Percentiles rank a stretch among this genome's conserved stretches.
Conservation (phyloP, 2,113 vertebrate genomes). For the Ochotona curzoniae region DNA sequence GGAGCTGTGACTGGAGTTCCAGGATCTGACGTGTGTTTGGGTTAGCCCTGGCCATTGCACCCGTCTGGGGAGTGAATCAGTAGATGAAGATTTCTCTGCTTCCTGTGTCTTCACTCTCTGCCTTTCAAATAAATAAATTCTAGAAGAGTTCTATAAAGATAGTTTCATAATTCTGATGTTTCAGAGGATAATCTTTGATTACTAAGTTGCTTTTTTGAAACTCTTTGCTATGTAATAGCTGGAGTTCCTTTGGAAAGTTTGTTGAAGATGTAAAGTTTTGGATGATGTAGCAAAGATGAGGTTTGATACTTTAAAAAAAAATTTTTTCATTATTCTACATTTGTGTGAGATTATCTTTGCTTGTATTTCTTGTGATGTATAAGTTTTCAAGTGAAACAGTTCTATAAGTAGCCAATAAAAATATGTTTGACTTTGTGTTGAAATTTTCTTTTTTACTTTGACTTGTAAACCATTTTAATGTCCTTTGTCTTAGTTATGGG, state of each 20-base stretch:
- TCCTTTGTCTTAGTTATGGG: conserved; percentile 92
- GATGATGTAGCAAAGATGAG: conserved; percentile 16
- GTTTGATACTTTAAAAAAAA: neutral
- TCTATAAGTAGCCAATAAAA: conserved; percentile 17
- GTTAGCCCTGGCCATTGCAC: too few relatives aligned
- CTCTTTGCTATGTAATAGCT: neutral
- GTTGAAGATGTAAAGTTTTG: neutral
- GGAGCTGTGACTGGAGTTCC: too few relatives aligned
- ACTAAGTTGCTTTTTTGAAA: conserved; percentile 2
- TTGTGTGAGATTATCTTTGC: neutral
- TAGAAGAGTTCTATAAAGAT: conserved; percentile 16
- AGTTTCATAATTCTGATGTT: conserved; percentile 30
- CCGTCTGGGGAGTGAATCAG: too few relatives aligned
- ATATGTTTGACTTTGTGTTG: neutral
- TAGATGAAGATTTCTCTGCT: too few relatives aligned
- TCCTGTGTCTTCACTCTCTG: too few relatives aligned
- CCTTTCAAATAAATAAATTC: too few relatives aligned
- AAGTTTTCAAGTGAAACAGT: conserved; percentile 46
- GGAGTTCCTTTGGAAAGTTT: conserved; percentile 1
- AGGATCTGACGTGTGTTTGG: too few relatives aligned
- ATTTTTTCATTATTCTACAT: conserved; percentile 49
- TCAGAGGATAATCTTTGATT: conserved; percentile 39
- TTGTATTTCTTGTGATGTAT: conserved; percentile 39
- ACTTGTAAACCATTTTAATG: conserved; percentile 44
- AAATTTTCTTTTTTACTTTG: neutral